Evolutionary conservation across 2,113 vertebrate genomes (phyloP), one percentile per base, ranked within the genome.

Genomic region (Agapornis roseicollis): DNA sequence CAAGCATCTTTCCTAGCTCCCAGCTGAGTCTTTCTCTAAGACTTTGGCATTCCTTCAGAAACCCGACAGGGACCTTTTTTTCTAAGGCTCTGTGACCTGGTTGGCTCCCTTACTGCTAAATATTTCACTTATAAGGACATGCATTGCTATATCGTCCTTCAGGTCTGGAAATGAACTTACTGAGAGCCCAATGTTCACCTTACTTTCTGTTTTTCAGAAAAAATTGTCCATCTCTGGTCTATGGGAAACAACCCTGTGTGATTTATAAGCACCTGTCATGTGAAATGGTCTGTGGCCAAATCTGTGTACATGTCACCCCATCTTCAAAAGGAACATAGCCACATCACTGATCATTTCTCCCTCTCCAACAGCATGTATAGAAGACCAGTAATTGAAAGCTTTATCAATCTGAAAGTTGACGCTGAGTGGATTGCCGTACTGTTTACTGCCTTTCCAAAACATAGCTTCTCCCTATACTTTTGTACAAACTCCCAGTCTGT

Each of bases 1-100:
- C 65, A 90, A 88, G 81, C 70, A 82, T 16, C 47, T 85, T 89
- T 84, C 72, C 74, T 72, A 89, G 27, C 73, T 94, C 88, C 25
- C 69, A 79, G 72, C 41, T 63, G n/a, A n/a, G n/a, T n/a, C 85
- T 94, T 93, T 90, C 66, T 85, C 92, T 35, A 23, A 86, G 80
- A 56, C 42, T 79, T 52, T 22, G 52, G 47, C 49, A 76, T 94
- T 65, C 52, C 74, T 96, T 91, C 78, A 55, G 55, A 94, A 76
- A 42, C 17, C 56, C 63, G 29, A 89, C 31, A 31, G 8, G 14
- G 71, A 73, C 20, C 14, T 80, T 73, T 85, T 31, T 31, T 91
- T 50, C 60, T 31, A 22, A 60, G 66, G 50, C 41, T 35, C 4
- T 44, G 41, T 64, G 61, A 80, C 12, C 68, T 35, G 11, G 4